Base-by-base conservation (phyloP, 1,140 invertebrate species). In the Harpegnathos saltator region DNA sequence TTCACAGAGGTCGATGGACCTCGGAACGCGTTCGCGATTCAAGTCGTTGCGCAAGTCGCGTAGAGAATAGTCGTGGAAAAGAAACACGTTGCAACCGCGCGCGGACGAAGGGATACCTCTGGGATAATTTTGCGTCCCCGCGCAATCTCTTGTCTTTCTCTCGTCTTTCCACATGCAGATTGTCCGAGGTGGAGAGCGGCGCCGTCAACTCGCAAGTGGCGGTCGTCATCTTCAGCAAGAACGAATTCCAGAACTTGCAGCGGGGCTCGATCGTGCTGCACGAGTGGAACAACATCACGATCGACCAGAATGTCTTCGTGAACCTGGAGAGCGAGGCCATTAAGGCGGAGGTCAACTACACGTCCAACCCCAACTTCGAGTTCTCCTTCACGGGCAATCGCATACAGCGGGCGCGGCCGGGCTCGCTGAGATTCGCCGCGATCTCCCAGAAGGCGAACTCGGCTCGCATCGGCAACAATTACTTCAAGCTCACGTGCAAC, bases 301-400 rank as follows among this genome's bases (percentile, higher is more conserved):
- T 97, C 83, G 95, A 96, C 69, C 92, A 95, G 72, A 97, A 97
- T 86, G 94, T 95, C 19, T 97, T 97, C 87, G 91, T 95, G 26
- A 90, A 94, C 33, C 85, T 97, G 3, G 94, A 95, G 11, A 75
- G 92, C 0, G 93, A 96, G 56, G 95, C 96, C 24, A 95, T 97
- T 71, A 90, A 90, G 3, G 90, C 93, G 0, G 84, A 92, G 89
- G 81, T 92, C 84, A 81, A 93, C 80, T 82, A 92, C 77, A 89
- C 92, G 82, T 84, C 90, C 17, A 89, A 94, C 69, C 89, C 94
- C 0, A 90, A 93, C 26, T 88, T 95, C 44, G 95, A 95, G 84
- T 95, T 97, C 73, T 93, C 95, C 7, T 97, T 97, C 88, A 93
- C 93, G 17, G 95, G 95, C 33, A 97, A 97, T 87, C 95, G 95